Base-by-base conservation (phyloP, 2,888 invertebrate species). In the Epirrita christyi region DNA sequence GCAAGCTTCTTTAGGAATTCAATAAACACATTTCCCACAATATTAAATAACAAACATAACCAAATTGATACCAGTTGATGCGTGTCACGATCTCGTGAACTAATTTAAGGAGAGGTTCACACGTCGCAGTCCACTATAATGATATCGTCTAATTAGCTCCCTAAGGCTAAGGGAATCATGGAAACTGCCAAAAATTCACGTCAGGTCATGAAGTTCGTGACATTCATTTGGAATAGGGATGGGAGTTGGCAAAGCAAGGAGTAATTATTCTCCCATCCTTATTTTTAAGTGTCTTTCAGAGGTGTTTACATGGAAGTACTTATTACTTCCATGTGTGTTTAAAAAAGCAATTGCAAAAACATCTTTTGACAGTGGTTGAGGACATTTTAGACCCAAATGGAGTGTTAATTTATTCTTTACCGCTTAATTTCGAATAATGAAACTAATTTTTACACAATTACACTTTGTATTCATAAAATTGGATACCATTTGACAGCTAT, bases 71-170 rank as follows among this genome's bases (percentile, higher is more conserved):
- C 27, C 6, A 44, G 50, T 6, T 13, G 21, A 36, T 54, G 50
- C 54, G 50, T 54, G 54, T 49, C 53, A 54, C 54, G 59, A 46
- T 46, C 45, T 50, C 50, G 54, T 49, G 53, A 54, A 49, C 53
- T 15, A 27, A 46, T 32, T 41, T 54, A 46, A 42, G 49, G 54
- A 32, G 29, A 29, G 45, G 45, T 54, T 59, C 59, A 59, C 59
- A 59, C 59, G 50, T 59, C 40, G 28, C 48, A 36, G 47, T 14
- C 27, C 48, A 38, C 43, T 32, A 34, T 43, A 49, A 44, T 53
- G 46, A 27, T 10, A 40, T 36, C 15, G 21, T 44, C 34, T 46
- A 36, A 46, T 55, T 51, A 51, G 32, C 28, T 59, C 50, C 59
- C 59, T 55, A 55, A 51, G 59, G 59, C 59, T 28, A 46, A 37